Percentiles rank a stretch among this genome's conserved stretches.
These are phyloP conservation scores for Oreamnos americanus DNA, from an alignment of 2,113 vertebrate genomes.

Conservation along the genomic window DNA sequence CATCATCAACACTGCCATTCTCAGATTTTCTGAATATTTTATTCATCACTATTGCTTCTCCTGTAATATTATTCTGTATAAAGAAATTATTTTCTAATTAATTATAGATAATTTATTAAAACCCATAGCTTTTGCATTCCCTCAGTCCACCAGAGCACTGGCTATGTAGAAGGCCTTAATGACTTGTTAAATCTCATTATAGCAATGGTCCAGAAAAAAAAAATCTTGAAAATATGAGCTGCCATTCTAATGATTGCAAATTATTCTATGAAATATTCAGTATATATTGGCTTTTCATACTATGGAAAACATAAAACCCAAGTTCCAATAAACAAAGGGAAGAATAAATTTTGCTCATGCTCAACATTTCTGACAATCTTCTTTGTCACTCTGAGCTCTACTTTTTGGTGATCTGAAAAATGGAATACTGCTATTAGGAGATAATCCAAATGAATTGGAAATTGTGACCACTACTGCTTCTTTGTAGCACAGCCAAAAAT, in stretches of 20 bases:
- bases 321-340: neutral
- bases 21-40: neutral
- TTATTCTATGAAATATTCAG: neutral
- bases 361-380: neutral
- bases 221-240: neutral
- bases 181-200: neutral
- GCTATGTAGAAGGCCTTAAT: neutral
- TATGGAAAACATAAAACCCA: neutral
- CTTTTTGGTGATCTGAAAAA: neutral
- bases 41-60: neutral
- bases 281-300: neutral
- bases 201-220: neutral
- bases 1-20: neutral
- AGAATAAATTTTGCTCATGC: neutral
- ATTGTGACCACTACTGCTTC: neutral
- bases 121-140: neutral
- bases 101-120: neutral
- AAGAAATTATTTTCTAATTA: neutral
- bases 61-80: neutral
- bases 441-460: neutral
- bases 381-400: neutral
- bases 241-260: neutral
- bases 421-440: neutral
- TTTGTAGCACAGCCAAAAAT: neutral
- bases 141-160: neutral